Evolutionary conservation across 1,140 invertebrate genomes (phyloP).

Genomic region (Oncopeltus fasciatus): DNA sequence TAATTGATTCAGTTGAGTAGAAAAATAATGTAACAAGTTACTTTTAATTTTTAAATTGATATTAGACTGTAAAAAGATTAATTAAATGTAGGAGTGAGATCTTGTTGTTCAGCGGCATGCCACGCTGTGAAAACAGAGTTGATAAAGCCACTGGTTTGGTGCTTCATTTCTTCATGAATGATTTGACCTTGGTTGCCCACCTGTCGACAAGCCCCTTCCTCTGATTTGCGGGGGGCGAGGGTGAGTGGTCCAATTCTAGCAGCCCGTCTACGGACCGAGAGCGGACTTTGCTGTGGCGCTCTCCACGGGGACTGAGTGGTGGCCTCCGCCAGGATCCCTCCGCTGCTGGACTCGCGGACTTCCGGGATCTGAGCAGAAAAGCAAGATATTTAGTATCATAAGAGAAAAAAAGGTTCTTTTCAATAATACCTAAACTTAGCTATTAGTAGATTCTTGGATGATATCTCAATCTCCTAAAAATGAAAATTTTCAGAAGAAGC

Average conservation of each 20-base stretch:
- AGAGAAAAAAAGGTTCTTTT: too few relatives aligned
- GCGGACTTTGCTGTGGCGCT: not conserved
- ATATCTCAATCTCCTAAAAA: too few relatives aligned
- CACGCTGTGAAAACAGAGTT: constrained; percentile 1
- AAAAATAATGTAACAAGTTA: not conserved
- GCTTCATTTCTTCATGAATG: constrained; percentile 43
- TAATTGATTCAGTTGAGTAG: too few relatives aligned
- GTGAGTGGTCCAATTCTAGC: constrained; percentile 16
- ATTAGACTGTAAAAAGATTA: too few relatives aligned
- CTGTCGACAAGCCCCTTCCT: constrained; percentile 57
- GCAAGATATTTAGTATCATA: too few relatives aligned
- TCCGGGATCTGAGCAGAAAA: constrained; percentile 37
- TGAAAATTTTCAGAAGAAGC: too few relatives aligned
- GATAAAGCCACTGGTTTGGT: not conserved
- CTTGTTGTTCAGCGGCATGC: constrained; percentile 2
- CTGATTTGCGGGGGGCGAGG: not conserved
- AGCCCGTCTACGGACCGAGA: constrained; percentile 19
- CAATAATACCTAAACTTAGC: too few relatives aligned
- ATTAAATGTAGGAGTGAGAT: not conserved
- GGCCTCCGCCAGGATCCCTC: not conserved
- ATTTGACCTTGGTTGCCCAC: constrained; percentile 60
- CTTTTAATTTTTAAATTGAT: too few relatives aligned
- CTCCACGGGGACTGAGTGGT: constrained; percentile 5
- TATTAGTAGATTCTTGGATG: too few relatives aligned
- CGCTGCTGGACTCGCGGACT: constrained; percentile 43